These are phyloP conservation scores for Platycercus adscitus DNA, from an alignment of 2,113 vertebrate species.

Conservation along the genomic window DNA sequence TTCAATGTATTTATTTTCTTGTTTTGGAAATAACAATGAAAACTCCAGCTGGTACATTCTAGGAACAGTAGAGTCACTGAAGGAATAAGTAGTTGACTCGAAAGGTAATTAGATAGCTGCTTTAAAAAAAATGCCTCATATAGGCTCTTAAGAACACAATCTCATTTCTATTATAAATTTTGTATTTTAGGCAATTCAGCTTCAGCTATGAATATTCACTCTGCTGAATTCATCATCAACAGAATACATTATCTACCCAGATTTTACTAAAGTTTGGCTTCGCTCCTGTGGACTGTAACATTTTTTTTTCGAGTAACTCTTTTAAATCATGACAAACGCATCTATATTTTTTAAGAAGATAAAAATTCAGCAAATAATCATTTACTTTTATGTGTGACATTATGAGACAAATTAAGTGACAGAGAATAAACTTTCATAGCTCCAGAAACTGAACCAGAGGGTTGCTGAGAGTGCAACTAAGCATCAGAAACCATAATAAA, in stretches of 20 bases:
- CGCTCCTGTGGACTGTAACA: neutral
- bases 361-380: neutral
- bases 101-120: neutral
- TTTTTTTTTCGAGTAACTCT: neutral
- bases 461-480: neutral
- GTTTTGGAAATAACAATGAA: neutral
- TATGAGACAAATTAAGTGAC: neutral
- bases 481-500: neutral
- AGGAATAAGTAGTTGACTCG: neutral
- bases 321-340: neutral
- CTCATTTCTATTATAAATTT: conserved; percentile 9
- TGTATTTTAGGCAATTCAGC: neutral
- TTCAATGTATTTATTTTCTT: neutral
- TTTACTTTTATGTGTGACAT: neutral
- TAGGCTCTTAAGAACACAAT: neutral
- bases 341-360: neutral
- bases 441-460: neutral
- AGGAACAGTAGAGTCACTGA: neutral
- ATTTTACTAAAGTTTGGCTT: conserved; percentile 6
- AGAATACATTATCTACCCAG: conserved; percentile 17
- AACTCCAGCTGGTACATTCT: neutral
- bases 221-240: neutral
- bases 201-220: conserved; percentile 34
- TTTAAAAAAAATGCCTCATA: neutral
- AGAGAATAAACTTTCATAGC: neutral